Conservation (phyloP, 2,888 invertebrate genomes). For the Cosmia trapezina region DNA sequence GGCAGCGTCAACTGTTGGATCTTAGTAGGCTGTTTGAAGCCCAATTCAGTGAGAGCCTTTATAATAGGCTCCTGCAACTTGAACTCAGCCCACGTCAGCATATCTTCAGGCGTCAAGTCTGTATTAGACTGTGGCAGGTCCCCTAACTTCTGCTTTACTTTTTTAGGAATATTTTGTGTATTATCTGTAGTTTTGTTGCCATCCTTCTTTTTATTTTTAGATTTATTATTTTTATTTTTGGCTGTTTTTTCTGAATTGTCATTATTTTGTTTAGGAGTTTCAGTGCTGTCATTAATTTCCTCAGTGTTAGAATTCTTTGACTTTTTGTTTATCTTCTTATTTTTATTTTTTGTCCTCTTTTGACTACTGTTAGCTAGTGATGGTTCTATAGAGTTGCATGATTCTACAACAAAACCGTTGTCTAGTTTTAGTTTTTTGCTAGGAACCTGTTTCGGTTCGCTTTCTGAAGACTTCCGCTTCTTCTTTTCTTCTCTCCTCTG, state of each 20-base stretch:
- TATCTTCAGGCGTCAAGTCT: slow-evolving; percentile 82
- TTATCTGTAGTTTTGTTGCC: not conserved
- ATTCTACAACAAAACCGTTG: slow-evolving; percentile 84
- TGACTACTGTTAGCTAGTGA: slow-evolving; percentile 71
- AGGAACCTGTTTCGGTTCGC: slow-evolving; percentile 52
- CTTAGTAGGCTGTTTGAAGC: slow-evolving; percentile 95
- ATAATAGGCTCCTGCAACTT: slow-evolving; percentile 93
- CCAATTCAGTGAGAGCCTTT: slow-evolving; percentile 93
- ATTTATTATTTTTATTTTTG: slow-evolving; percentile 42
- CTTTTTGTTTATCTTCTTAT: slow-evolving; percentile 42
- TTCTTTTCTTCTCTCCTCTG: slow-evolving; percentile 69
- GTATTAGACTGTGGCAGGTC: slow-evolving; percentile 69
- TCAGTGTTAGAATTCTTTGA: slow-evolving; percentile 23
- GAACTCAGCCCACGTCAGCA: slow-evolving; percentile 92
- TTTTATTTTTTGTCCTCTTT: slow-evolving; percentile 56
- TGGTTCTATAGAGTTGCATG: slow-evolving; percentile 72
- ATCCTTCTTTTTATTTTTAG: slow-evolving; percentile 45
- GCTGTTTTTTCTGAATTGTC: slow-evolving; percentile 17
- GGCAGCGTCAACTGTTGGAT: slow-evolving; percentile 96
- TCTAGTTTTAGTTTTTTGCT: slow-evolving; percentile 68
- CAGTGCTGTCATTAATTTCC: slow-evolving; percentile 26
- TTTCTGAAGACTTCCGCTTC: slow-evolving; percentile 57
- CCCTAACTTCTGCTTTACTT: slow-evolving; percentile 78
- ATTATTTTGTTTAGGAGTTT: slow-evolving; percentile 11
- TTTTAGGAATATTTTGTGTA: slow-evolving; percentile 47